Base-by-base conservation (phyloP, 2,888 invertebrate species). In the Smittia sp. region DNA sequence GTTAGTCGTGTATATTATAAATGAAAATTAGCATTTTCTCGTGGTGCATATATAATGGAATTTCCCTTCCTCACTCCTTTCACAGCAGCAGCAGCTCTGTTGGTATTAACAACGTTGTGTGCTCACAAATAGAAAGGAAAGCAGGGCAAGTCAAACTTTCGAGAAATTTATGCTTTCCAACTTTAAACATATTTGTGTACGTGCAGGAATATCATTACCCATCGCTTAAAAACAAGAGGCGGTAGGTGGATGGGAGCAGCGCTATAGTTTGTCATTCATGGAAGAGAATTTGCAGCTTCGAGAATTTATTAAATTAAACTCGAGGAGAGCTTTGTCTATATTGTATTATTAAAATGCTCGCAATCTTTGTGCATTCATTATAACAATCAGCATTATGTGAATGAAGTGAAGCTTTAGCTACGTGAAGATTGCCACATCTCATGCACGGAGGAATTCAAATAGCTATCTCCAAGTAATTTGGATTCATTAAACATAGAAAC, bases 131-230 rank as follows among this genome's bases (percentile, higher is more conserved):
- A 66, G 38, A 38, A 66, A 11, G 32, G 13, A 54, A 22, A 54
- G 41, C 11, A n/a, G 22, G 68, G 22, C 32, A 4, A 41, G 25
- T 22, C 9, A 58, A 58, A 63, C 24, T 63, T 58, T 58, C 15
- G 2, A n/a, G 32, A n/a, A 69, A 69, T 69, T 69, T 69, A 69
- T 69, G 69, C 20, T 69, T 39, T 22, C 22, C 15, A 69, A 27
- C 69, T 54, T 52, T 69, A 52, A 69, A 69, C 69, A 69, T 69
- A 69, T 69, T 69, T 69, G 69, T 54, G 54, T 69, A 69, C 69
- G 69, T 69, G 69, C 52, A 54, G 52, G 69, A 63, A 63, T 7
- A 62, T 22, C 18, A 62, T 25, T 7, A 58, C 18, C 20, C 20
- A 15, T 46, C 15, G 46, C 46, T 32, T 32, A 32, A 46, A 46